Evolutionary conservation across 2,888 invertebrate genomes (phyloP).

Genomic region (Xestia xanthographa): DNA sequence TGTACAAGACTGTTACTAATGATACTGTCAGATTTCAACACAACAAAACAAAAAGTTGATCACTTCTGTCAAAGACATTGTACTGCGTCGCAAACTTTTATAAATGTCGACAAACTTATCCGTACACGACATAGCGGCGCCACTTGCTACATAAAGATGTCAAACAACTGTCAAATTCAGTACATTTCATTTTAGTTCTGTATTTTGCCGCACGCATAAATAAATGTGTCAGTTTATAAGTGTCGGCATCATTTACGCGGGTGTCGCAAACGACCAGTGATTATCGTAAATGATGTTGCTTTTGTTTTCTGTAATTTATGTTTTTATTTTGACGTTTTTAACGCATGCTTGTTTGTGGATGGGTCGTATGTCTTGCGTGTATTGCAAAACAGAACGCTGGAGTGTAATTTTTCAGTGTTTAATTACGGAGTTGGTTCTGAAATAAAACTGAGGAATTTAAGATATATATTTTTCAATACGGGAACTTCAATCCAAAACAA

Average conservation of each 20-base stretch:
- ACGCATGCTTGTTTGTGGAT: conserved; percentile 19
- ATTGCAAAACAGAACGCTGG: background rate
- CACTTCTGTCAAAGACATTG: conserved; percentile 58
- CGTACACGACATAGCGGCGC: conserved; percentile 17
- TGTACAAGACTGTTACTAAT: conserved; percentile 47
- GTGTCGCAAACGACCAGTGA: conserved; percentile 55
- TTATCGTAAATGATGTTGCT: conserved; percentile 58
- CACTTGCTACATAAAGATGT: conserved; percentile 22
- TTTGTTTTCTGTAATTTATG: conserved; percentile 53
- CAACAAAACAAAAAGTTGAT: conserved; percentile 63
- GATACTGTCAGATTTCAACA: conserved; percentile 31
- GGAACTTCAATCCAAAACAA: too few species aligned
- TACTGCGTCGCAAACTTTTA: conserved; percentile 52
- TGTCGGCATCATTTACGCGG: conserved; percentile 41
- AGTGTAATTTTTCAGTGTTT: background rate
- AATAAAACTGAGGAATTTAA: background rate
- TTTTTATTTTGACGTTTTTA: conserved; percentile 47
- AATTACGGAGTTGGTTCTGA: background rate
- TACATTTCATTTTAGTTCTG: conserved; percentile 33
- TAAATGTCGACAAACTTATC: conserved; percentile 37
- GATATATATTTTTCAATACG: background rate
- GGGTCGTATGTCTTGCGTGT: conserved; percentile 1
- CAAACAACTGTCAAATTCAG: conserved; percentile 27
- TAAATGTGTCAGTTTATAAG: conserved; percentile 28
- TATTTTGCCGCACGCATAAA: conserved; percentile 6